Evolutionary conservation across 2,113 vertebrate genomes (phyloP).

Genomic region (Nothobranchius furzeri): DNA sequence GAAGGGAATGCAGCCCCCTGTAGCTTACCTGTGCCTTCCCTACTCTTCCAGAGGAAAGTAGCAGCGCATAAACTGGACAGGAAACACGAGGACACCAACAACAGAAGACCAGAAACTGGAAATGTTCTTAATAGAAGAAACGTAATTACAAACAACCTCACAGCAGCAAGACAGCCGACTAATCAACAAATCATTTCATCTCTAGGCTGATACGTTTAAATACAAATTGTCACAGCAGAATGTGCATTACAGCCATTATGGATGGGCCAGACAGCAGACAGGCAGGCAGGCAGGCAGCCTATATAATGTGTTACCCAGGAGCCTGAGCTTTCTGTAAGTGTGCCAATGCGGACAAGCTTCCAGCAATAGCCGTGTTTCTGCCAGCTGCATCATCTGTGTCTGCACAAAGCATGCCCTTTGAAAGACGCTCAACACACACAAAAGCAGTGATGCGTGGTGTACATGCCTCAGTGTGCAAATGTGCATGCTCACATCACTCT

Average conservation of each 20-base stretch:
- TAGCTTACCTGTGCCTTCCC: too few species aligned
- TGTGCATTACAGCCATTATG: conserved; percentile 44
- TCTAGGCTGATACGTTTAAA: conserved; percentile 5
- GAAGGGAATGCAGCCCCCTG: too few species aligned
- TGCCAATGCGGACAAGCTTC: conserved; percentile 74
- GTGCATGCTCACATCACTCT: conserved; percentile 60
- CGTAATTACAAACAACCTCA: too few species aligned
- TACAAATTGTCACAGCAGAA: conserved; percentile 10
- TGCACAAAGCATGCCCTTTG: conserved; percentile 75
- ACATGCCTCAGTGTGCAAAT: conserved; percentile 70
- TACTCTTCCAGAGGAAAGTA: too few species aligned
- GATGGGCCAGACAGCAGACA: conserved; percentile 69
- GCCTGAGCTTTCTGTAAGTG: conserved; percentile 72
- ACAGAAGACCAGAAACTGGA: too few species aligned
- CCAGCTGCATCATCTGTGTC: conserved; percentile 78
- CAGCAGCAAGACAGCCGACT: neutral
- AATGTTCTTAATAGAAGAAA: too few species aligned
- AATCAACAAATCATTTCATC: neutral
- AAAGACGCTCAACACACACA: conserved; percentile 71
- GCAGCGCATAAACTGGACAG: too few species aligned
- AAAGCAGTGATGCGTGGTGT: conserved; percentile 66
- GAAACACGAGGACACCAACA: too few species aligned
- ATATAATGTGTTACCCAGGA: conserved; percentile 73
- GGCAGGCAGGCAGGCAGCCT: conserved; percentile 60
- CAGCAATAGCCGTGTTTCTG: conserved; percentile 72